Base-by-base conservation (phyloP, 2,113 vertebrate genomes). In the Amphiprion percula region DNA sequence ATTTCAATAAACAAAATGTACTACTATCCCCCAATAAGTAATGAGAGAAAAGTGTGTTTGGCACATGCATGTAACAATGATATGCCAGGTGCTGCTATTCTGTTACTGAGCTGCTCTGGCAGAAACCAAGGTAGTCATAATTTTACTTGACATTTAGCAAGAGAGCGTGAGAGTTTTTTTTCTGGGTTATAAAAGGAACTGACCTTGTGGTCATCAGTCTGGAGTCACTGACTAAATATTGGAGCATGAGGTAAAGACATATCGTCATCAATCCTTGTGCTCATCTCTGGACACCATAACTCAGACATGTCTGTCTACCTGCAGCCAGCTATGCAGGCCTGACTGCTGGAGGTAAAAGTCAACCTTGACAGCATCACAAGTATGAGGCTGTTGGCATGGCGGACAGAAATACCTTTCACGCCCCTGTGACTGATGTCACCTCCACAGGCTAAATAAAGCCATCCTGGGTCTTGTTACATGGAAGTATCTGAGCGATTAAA, bases 1-100 rank as follows among this genome's bases (percentile, higher is more conserved):
- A 72, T 74, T 91, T 91, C 88, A 92, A 90, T 87, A 92, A 94
- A 94, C 90, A 92, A 85, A 86, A 79, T 86, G 87, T 91, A 89
- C 91, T 85, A 77, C 79, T 69, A 88, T 90, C 83, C 80, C 76
- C 90, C 83, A 79, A 79, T 84, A 68, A 75, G 68, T 91, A 88
- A 92, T 91, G 87, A 89, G 82, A 86, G 87, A 91, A 80, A 88
- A 87, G 90, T 87, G 89, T 92, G 91, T 90, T 92, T 89, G 84
- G 87, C 83, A 80, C 77, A 83, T 83, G 81, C 73, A 50, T 12
- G 61, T 65, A 86, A 85, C 86, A 86, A 70, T 86, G 87, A 93
- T 86, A 78, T 85, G 84, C 87, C 84, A 89, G 81, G 75, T 88
- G 74, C 80, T 81, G 76, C 79, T 85, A 68, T 85, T 91, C 79